Percentiles rank a stretch among this genome's conserved stretches.
Conservation (phyloP, 2,888 invertebrate genomes). For the Nomada flava region DNA sequence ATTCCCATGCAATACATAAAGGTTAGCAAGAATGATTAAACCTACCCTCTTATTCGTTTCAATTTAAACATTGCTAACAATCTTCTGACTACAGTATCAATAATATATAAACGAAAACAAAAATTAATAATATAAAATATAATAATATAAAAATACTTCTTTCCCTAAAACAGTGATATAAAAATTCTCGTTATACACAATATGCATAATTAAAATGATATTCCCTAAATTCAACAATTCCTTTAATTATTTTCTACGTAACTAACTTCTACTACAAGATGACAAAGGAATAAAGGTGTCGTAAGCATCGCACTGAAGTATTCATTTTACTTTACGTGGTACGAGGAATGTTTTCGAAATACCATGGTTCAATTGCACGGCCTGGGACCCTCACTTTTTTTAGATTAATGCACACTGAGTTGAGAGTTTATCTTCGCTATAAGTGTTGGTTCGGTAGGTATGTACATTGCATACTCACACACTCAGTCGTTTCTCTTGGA, state of each 20-base stretch:
- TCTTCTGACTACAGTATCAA: neutral
- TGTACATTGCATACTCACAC: neutral
- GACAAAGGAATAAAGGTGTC: too few species aligned
- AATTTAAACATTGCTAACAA: neutral
- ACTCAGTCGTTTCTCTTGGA: constrained; percentile 15
- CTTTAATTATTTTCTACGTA: too few species aligned
- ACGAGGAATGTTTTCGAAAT: neutral
- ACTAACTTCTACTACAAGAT: too few species aligned
- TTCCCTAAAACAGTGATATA: too few species aligned
- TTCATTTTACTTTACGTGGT: too few species aligned
- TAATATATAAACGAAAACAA: too few species aligned
- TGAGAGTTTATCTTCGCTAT: neutral
- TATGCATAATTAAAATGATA: too few species aligned
- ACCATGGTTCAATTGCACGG: neutral
- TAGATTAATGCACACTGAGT: neutral
- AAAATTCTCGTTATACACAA: too few species aligned
- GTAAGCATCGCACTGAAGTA: neutral
- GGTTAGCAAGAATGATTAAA: neutral
- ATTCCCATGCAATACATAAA: neutral
- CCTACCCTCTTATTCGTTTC: neutral
- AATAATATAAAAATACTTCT: too few species aligned
- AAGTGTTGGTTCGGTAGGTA: neutral
- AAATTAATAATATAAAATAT: too few species aligned
- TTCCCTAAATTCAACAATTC: too few species aligned
- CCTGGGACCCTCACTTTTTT: neutral